Evolutionary conservation across 2,888 invertebrate genomes (phyloP).

Genomic region (Alcis repandata): DNA sequence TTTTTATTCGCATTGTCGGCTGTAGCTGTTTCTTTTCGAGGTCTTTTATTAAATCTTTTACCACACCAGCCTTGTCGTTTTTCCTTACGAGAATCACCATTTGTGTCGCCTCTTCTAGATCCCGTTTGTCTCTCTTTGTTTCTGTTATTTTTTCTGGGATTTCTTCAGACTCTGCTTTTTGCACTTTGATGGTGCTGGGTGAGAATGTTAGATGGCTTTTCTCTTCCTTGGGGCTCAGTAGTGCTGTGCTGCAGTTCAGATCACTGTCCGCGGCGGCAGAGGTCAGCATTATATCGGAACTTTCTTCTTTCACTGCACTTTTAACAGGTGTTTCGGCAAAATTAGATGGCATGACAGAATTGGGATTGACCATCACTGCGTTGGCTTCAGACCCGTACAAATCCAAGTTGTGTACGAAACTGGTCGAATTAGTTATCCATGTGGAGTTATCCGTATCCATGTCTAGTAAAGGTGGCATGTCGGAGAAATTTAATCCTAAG

Average conservation of each 20-base stretch:
- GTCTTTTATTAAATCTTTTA: slow-evolving; percentile 89
- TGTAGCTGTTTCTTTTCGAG: slow-evolving; percentile 74
- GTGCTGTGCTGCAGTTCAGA: slow-evolving; percentile 73
- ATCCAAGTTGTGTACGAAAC: slow-evolving; percentile 89
- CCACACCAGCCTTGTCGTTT: slow-evolving; percentile 83
- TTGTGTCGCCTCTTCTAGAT: slow-evolving; percentile 80
- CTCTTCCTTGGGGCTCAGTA: slow-evolving; percentile 88
- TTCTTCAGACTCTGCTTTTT: slow-evolving; percentile 81
- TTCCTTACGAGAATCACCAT: slow-evolving; percentile 82
- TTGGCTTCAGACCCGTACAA: slow-evolving; percentile 90
- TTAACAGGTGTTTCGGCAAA: slow-evolving; percentile 85
- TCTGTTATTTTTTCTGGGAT: slow-evolving; percentile 37
- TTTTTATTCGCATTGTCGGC: slow-evolving; percentile 78
- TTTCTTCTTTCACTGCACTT: slow-evolving; percentile 79
- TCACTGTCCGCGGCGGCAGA: slow-evolving; percentile 72
- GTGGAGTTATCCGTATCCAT: slow-evolving; percentile 89
- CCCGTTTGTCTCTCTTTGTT: slow-evolving; percentile 55
- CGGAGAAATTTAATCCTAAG: slow-evolving; percentile 87
- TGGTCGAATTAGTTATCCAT: slow-evolving; percentile 88
- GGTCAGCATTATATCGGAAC: slow-evolving; percentile 80
- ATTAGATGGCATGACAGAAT: slow-evolving; percentile 94
- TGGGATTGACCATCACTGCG: slow-evolving; percentile 95
- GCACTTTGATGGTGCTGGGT: slow-evolving; percentile 89
- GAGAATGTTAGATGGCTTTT: slow-evolving; percentile 91
- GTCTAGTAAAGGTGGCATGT: slow-evolving; percentile 88